These are phyloP conservation scores for Microcebus ravelobensis DNA, from an alignment of 2,113 vertebrate genomes.

Conservation along the genomic window DNA sequence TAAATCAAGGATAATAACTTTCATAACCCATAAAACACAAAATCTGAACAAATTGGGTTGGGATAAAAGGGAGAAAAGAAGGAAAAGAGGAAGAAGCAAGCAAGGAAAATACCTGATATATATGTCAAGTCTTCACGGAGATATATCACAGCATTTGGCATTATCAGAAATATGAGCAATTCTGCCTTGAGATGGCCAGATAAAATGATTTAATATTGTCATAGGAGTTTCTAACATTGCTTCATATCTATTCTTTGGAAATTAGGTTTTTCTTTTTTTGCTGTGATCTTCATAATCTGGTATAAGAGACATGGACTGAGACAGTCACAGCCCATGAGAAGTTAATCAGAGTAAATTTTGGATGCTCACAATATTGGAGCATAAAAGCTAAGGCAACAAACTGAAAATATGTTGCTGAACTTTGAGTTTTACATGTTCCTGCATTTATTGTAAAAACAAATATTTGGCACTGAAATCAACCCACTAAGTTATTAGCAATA, in stretches of 20 bases:
- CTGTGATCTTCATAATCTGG: conserved; percentile 24
- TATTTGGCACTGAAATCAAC: conserved; percentile 28
- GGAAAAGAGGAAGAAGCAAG: not conserved
- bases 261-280: not conserved
- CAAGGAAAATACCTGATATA: not conserved
- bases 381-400: not conserved
- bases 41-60: not conserved
- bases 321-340: not conserved
- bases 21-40: not conserved
- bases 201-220: conserved; percentile 44
- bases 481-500: not conserved
- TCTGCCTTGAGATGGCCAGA: not conserved
- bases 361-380: not conserved
- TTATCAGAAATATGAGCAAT: conserved; percentile 30
- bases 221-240: not conserved
- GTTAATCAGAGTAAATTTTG: not conserved
- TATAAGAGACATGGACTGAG: not conserved
- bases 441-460: conserved; percentile 5
- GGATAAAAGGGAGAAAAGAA: not conserved
- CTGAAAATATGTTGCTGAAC: not conserved
- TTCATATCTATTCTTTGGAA: conserved; percentile 12
- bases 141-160: conserved; percentile 3
- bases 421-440: not conserved
- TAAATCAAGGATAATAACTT: not conserved
- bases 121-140: not conserved